Percentiles rank a stretch among this genome's conserved stretches.
Conservation (phyloP, 2,888 invertebrate species). For the Bruchidius siliquastri region DNA sequence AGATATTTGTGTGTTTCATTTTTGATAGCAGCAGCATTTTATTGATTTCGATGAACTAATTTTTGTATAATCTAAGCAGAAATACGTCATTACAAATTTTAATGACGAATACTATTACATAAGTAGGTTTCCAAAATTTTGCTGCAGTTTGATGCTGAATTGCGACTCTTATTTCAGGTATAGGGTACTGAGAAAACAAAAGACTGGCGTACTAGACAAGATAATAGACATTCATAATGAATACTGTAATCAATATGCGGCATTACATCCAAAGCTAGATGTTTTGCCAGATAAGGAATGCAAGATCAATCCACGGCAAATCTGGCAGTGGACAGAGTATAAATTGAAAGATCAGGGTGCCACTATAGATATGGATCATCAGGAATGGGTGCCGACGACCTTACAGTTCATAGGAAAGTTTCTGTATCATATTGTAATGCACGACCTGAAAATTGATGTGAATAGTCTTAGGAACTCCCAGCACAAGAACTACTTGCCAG, state of each 20-base stretch:
- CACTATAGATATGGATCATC: slow-evolving; percentile 43
- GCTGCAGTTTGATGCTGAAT: not conserved
- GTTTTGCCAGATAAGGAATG: slow-evolving; percentile 31
- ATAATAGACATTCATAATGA: slow-evolving; percentile 44
- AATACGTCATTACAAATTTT: too few species aligned
- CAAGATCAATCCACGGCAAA: slow-evolving; percentile 58
- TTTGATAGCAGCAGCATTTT: too few species aligned
- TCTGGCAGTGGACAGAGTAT: slow-evolving; percentile 66
- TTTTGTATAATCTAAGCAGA: too few species aligned
- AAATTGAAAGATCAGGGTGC: slow-evolving; percentile 37
- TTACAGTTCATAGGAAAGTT: slow-evolving; percentile 71
- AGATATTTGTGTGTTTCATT: slow-evolving; percentile 54
- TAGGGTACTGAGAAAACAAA: slow-evolving; percentile 52
- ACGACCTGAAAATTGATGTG: slow-evolving; percentile 78
- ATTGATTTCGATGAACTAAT: too few species aligned
- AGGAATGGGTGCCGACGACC: slow-evolving; percentile 64
- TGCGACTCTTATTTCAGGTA: slow-evolving; percentile 1
- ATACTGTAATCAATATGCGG: slow-evolving; percentile 38
- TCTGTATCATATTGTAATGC: slow-evolving; percentile 79
- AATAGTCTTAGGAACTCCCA: slow-evolving; percentile 60
- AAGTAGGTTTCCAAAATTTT: too few species aligned
- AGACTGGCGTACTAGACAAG: slow-evolving; percentile 63
- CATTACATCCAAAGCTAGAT: slow-evolving; percentile 27
- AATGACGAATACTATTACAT: too few species aligned
- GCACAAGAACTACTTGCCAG: slow-evolving; percentile 59